Conservation (phyloP, 2,113 vertebrate genomes). For the Poicephalus gulielmi region DNA sequence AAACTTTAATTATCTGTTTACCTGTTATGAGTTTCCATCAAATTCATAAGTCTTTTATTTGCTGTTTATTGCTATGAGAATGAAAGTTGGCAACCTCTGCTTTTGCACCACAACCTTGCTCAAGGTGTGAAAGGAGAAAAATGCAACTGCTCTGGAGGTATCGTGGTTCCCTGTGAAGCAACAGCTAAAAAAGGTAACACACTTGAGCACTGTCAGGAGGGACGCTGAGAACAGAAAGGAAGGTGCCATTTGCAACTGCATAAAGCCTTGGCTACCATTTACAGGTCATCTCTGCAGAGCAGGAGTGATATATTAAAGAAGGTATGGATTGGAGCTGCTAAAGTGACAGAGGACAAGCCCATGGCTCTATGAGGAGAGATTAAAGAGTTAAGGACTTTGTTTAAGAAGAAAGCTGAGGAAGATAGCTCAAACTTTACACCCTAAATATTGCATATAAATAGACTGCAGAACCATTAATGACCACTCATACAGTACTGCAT, state of each 20-base stretch:
- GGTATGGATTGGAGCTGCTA: fast-evolving
- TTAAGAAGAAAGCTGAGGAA: background rate
- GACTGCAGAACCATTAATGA: background rate
- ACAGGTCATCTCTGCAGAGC: background rate
- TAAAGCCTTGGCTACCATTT: background rate
- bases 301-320: background rate
- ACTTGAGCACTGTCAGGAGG: background rate
- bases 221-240: background rate
- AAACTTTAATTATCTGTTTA: background rate
- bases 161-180: background rate
- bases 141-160: background rate
- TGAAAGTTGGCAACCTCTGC: background rate
- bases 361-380: background rate
- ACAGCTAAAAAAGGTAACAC: background rate
- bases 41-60: background rate
- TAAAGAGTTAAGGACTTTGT: background rate
- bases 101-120: background rate
- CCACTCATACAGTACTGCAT: background rate
- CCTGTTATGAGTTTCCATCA: background rate
- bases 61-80: background rate
- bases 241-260: background rate
- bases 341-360: background rate
- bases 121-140: background rate
- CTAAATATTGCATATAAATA: background rate
- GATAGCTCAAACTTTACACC: background rate